These are phyloP conservation scores for Drosophila fungiperda DNA, from an alignment of 2,888 invertebrate species.

Conservation along the genomic window DNA sequence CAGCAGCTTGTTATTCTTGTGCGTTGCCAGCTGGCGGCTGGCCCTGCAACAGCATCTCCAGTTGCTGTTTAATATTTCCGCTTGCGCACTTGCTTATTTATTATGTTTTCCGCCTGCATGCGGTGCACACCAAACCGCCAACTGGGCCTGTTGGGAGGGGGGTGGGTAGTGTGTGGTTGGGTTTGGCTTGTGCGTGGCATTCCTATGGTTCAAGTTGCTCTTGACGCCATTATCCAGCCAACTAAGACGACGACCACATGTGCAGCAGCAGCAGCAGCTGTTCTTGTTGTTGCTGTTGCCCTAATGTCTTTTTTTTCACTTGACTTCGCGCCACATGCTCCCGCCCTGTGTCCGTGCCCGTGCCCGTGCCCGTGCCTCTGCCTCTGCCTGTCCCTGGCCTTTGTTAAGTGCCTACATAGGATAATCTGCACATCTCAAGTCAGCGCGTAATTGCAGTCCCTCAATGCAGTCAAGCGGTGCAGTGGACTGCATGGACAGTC, in stretches of 20 bases:
- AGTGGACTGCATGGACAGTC: slow-evolving; percentile 52
- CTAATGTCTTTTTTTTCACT: slow-evolving; percentile 67
- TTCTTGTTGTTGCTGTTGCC: slow-evolving; percentile 39
- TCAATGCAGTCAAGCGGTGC: slow-evolving; percentile 64
- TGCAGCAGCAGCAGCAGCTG: slow-evolving; percentile 28
- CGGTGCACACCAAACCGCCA: slow-evolving; percentile 45
- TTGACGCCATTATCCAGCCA: slow-evolving; percentile 54
- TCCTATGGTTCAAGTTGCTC: slow-evolving; percentile 50
- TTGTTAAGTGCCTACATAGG: slow-evolving; percentile 80
- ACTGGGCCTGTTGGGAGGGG: not conserved
- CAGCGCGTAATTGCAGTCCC: slow-evolving; percentile 70
- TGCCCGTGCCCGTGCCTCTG: too few species aligned
- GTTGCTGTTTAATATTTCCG: slow-evolving; percentile 77
- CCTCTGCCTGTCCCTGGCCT: slow-evolving; percentile 22
- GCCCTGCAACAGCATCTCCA: slow-evolving; percentile 54
- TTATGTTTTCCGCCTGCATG: slow-evolving; percentile 72
- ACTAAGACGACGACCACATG: slow-evolving; percentile 55
- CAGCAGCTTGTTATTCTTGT: slow-evolving; percentile 22
- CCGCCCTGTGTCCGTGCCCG: not conserved
- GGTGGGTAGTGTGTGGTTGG: not conserved
- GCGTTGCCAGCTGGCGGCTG: slow-evolving; percentile 52
- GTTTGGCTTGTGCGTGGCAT: slow-evolving; percentile 4
- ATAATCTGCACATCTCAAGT: slow-evolving; percentile 79
- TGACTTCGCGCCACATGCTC: slow-evolving; percentile 53
- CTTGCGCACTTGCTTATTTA: slow-evolving; percentile 79